A percentile compares a stretch with the other conserved stretches of the same genome.
These are phyloP conservation scores for Brachionus rotundiformis DNA, from an alignment of 1,140 invertebrate genomes.

Conservation along the genomic window DNA sequence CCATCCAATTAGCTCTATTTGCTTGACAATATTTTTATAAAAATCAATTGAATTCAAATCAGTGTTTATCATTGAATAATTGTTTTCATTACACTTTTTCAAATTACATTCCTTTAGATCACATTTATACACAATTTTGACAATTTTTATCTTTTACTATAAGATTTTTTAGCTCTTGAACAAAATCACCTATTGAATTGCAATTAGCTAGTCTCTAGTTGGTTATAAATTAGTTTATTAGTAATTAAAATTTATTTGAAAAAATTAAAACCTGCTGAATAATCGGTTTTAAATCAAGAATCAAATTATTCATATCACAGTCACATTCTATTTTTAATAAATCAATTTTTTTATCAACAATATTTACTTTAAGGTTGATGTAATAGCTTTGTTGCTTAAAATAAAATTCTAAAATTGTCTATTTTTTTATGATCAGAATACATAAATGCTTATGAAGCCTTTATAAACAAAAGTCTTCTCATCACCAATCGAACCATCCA, in stretches of 20 bases:
- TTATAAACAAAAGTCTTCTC: neutral
- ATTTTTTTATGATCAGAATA: neutral
- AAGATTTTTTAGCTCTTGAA: constrained; percentile 31
- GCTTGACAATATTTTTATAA: neutral
- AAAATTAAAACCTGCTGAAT: neutral
- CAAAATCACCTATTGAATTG: neutral
- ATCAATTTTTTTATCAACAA: constrained; percentile 10
- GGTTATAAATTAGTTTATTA: too few species aligned
- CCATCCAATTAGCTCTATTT: constrained; percentile 8
- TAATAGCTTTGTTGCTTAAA: neutral
- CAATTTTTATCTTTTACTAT: neutral
- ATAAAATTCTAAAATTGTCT: neutral
- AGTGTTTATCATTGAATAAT: neutral
- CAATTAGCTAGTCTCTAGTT: constrained; percentile 1
- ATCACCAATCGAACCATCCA: neutral
- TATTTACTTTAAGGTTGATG: neutral
- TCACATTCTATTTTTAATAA: constrained; percentile 30
- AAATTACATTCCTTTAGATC: constrained; percentile 1
- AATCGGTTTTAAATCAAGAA: neutral
- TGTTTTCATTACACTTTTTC: neutral
- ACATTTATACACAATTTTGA: neutral
- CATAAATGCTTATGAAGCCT: constrained; percentile 19
- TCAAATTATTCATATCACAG: constrained; percentile 19
- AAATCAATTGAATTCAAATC: constrained; percentile 34
- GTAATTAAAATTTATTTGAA: neutral